Evolutionary conservation across 2,797 vertebrate species (phyloP).

Genomic region (Anomalospiza imberbis): DNA sequence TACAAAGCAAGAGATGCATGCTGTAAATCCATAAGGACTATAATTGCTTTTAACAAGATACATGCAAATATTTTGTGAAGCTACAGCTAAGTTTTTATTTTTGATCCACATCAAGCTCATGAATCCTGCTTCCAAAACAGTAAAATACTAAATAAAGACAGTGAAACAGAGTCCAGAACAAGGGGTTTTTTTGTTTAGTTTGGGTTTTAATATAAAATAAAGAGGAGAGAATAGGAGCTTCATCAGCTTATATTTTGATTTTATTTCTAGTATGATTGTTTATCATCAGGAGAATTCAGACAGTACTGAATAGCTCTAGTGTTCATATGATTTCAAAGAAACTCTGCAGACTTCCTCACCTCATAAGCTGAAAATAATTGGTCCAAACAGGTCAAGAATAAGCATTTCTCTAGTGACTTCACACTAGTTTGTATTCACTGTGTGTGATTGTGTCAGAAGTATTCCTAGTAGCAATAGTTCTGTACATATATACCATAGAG

Average conservation of each 20-base stretch:
- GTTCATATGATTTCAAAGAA: background rate
- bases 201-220: background rate
- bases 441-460: background rate
- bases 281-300: background rate
- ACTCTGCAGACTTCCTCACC: background rate
- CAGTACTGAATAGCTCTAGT: background rate
- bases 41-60: background rate
- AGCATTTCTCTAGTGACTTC: background rate
- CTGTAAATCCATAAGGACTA: background rate
- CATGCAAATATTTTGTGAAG: background rate
- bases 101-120: background rate
- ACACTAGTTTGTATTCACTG: background rate
- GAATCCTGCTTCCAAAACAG: background rate
- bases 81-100: background rate
- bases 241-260: background rate
- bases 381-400: background rate
- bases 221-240: background rate
- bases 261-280: constrained; percentile 1
- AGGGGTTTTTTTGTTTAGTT: accelerated
- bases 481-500: background rate
- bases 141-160: background rate
- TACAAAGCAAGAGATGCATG: background rate
- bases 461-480: background rate
- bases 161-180: background rate
- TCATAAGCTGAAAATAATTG: background rate